These are phyloP conservation scores for Proteles cristata DNA, from an alignment of 2,113 vertebrate genomes.

Conservation along the genomic window DNA sequence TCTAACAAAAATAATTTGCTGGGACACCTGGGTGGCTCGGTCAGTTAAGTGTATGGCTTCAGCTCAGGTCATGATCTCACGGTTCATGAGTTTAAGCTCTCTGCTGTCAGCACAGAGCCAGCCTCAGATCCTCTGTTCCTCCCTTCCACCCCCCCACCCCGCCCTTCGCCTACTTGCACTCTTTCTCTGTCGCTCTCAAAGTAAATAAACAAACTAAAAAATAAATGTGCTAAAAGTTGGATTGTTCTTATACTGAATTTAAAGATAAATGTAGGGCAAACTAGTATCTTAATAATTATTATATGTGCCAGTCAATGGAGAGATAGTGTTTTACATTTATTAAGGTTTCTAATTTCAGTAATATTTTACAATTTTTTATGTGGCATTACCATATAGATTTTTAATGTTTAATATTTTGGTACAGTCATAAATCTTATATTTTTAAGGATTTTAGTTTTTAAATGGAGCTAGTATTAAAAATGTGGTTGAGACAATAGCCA, in stretches of 20 bases:
- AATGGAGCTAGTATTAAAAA: neutral
- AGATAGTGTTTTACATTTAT: neutral
- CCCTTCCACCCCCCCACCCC: too few species aligned
- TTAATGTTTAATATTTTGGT: neutral
- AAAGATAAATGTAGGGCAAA: neutral
- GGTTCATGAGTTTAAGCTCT: too few species aligned
- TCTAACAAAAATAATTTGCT: neutral
- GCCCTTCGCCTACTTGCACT: too few species aligned
- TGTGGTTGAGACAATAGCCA: neutral
- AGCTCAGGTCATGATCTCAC: too few species aligned
- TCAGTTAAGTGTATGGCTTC: too few species aligned
- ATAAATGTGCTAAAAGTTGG: neutral
- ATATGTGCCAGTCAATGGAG: neutral
- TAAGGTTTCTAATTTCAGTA: neutral
- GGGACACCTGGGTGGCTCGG: too few species aligned
- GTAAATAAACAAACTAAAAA: neutral
- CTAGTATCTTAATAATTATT: neutral
- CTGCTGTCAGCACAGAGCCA: too few species aligned
- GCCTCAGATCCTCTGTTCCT: too few species aligned
- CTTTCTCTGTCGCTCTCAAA: too few species aligned
- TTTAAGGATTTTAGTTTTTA: neutral
- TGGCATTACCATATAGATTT: neutral
- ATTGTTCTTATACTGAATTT: neutral
- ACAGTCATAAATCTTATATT: neutral
- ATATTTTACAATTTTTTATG: neutral